Conservation (phyloP, 2,888 invertebrate species). For the Hypena proboscidalis region DNA sequence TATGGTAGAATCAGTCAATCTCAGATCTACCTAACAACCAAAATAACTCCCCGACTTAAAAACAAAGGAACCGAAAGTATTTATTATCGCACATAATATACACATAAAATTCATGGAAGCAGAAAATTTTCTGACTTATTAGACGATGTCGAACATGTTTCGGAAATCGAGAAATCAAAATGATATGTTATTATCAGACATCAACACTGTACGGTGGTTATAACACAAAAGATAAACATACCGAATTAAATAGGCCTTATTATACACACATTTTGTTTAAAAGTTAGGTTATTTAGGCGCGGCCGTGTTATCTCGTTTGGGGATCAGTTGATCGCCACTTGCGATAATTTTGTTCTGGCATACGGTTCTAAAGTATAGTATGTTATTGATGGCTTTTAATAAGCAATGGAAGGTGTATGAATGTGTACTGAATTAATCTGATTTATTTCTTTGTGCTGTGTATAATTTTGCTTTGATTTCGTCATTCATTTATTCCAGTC, state of each 20-base stretch:
- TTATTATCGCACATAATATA: slow-evolving; percentile 57
- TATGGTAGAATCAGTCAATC: slow-evolving; percentile 20
- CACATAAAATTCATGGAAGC: slow-evolving; percentile 70
- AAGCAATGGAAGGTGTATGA: slow-evolving; percentile 44
- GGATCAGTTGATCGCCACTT: slow-evolving; percentile 67
- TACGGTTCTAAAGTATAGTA: slow-evolving; percentile 46
- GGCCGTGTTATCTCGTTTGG: slow-evolving; percentile 64
- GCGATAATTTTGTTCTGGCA: slow-evolving; percentile 70
- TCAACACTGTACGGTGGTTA: slow-evolving; percentile 80
- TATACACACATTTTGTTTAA: slow-evolving; percentile 77
- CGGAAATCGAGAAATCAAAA: slow-evolving; percentile 78
- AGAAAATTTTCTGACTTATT: slow-evolving; percentile 70
- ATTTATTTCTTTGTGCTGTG: too few relatives aligned
- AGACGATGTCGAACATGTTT: slow-evolving; percentile 74
- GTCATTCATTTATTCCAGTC: too few relatives aligned
- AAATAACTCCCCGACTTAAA: slow-evolving; percentile 38
- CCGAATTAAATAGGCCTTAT: slow-evolving; percentile 80
- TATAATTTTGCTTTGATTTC: too few relatives aligned
- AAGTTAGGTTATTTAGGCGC: slow-evolving; percentile 73
- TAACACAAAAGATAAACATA: slow-evolving; percentile 83
- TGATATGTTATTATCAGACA: slow-evolving; percentile 81
- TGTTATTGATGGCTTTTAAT: slow-evolving; percentile 46
- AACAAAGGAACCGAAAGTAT: slow-evolving; percentile 56
- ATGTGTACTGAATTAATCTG: slow-evolving; percentile 12
- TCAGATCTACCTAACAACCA: slow-evolving; percentile 31